These are phyloP conservation scores for Vireo altiloquus DNA, from an alignment of 2,113 vertebrate species.

Conservation along the genomic window DNA sequence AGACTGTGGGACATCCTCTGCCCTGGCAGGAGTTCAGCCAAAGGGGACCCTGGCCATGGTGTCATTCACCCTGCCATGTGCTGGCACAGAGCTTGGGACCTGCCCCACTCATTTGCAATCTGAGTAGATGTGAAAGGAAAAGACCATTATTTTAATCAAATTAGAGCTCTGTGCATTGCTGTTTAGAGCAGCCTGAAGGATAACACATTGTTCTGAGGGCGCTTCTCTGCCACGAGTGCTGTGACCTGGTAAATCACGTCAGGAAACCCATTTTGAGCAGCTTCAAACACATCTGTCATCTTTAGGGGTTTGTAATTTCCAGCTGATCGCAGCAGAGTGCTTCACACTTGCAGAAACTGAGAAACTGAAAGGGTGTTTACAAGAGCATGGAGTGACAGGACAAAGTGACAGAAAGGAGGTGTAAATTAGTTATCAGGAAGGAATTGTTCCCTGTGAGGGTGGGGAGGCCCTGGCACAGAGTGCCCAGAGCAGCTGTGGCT, in stretches of 20 bases:
- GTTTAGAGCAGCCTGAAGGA: constrained; percentile 1
- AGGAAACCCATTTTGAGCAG: constrained; percentile 42
- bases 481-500: neutral
- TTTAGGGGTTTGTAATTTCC: neutral
- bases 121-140: constrained; percentile 27
- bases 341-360: neutral
- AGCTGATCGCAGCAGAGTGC: neutral
- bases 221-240: neutral
- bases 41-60: neutral
- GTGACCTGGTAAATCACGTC: constrained; percentile 47
- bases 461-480: neutral
- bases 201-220: neutral
- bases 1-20: neutral
- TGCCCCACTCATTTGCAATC: neutral
- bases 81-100: neutral
- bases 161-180: neutral
- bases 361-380: neutral
- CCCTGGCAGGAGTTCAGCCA: neutral
- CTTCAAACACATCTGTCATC: constrained; percentile 52
- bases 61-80: neutral
- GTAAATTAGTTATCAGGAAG: neutral
- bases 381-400: neutral
- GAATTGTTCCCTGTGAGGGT: neutral
- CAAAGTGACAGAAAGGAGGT: neutral
- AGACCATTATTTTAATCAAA: constrained; percentile 25